Conservation (phyloP, 1,140 invertebrate genomes). For the Eufriesea mexicana region DNA sequence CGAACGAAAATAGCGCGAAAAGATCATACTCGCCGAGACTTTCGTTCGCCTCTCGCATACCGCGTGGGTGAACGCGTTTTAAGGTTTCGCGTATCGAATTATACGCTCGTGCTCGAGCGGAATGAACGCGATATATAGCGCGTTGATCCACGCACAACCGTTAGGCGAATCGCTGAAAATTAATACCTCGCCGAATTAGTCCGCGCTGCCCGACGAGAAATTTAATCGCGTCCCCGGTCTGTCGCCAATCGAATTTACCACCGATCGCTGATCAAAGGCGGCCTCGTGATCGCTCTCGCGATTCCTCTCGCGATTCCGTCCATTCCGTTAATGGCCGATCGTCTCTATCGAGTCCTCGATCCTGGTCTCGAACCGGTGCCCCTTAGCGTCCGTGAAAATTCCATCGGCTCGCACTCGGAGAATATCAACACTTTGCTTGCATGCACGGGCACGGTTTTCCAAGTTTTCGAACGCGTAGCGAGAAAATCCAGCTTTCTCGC, state of each 20-base stretch:
- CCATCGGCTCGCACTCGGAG: too few species aligned
- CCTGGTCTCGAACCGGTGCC: too few species aligned
- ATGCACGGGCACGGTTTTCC: too few species aligned
- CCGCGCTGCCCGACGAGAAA: neutral
- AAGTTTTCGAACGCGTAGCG: too few species aligned
- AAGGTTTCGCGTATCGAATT: constrained; percentile 39
- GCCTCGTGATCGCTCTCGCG: neutral
- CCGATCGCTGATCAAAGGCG: neutral
- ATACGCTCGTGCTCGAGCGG: neutral
- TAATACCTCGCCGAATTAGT: constrained; percentile 21
- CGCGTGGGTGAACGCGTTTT: constrained; percentile 31
- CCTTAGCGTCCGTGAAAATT: too few species aligned
- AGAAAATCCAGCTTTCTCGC: too few species aligned
- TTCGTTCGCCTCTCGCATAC: constrained; percentile 11
- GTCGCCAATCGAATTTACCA: constrained; percentile 7
- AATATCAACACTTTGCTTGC: too few species aligned
- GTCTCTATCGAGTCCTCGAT: neutral
- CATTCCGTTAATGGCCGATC: neutral
- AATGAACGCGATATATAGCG: constrained; percentile 3
- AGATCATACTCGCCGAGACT: constrained; percentile 4
- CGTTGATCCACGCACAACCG: constrained; percentile 14
- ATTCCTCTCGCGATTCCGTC: neutral
- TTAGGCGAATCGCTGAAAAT: neutral
- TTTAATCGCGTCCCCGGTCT: neutral
- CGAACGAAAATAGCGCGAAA: constrained; percentile 50